These are phyloP conservation scores for Metallyticus violacea DNA, from an alignment of 2,888 invertebrate species.

Conservation along the genomic window DNA sequence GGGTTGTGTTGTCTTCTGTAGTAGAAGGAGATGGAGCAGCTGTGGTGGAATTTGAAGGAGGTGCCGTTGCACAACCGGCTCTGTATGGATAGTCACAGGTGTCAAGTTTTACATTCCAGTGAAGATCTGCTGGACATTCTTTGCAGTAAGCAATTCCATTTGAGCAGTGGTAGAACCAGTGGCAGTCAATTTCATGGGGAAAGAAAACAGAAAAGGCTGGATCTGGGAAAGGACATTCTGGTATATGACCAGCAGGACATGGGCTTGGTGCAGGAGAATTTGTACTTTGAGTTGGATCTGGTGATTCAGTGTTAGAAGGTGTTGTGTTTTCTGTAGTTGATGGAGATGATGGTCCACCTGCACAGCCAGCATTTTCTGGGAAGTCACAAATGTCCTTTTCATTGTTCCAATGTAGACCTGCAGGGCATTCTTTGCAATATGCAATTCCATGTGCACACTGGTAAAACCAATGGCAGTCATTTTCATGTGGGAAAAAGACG, in stretches of 20 bases:
- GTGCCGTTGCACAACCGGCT: neutral
- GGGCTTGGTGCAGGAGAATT: neutral
- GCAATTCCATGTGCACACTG: neutral
- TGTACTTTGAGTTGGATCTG: no score
- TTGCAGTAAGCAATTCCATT: neutral
- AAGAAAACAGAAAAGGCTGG: neutral
- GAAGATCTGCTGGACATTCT: neutral
- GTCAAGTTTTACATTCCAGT: neutral
- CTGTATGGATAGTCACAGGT: neutral
- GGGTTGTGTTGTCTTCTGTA: neutral
- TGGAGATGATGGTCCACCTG: no score
- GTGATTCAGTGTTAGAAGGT: no score
- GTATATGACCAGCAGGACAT: neutral
- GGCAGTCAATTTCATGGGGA: neutral
- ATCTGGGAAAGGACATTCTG: neutral
- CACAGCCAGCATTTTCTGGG: no score
- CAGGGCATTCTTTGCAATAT: neutral
- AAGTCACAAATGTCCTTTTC: no score
- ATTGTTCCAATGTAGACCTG: constrained; percentile 50
- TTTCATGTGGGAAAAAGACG: neutral
- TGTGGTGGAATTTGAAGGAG: neutral
- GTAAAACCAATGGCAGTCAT: neutral
- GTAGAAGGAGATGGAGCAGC: neutral
- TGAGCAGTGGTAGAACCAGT: neutral
- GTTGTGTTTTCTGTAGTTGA: no score